Conservation (phyloP, 2,797 vertebrate genomes). For the Hyperoplus lanceolatus region DNA sequence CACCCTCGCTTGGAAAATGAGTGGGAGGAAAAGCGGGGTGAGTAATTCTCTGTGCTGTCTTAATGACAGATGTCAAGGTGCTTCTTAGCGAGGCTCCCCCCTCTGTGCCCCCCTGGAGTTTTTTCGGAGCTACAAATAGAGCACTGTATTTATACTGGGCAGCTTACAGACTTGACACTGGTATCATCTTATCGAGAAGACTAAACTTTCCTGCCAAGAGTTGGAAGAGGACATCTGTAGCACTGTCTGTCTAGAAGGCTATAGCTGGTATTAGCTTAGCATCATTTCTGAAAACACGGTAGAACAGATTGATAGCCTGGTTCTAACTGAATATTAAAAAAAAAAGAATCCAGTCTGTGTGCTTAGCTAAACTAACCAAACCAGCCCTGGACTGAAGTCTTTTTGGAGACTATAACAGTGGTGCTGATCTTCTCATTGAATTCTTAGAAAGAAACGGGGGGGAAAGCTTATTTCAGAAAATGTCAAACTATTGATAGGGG, state of each 20-base stretch:
- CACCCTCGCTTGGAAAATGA: neutral
- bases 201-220: neutral
- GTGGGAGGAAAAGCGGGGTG: neutral
- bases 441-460: neutral
- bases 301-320: neutral
- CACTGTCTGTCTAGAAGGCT: neutral
- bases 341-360: neutral
- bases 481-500: neutral
- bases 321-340: neutral
- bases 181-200: neutral
- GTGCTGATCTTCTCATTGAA: neutral
- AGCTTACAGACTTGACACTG: neutral
- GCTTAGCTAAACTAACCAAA: neutral
- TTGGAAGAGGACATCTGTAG: neutral
- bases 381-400: neutral
- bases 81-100: conserved; percentile 4
- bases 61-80: neutral
- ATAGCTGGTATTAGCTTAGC: conserved; percentile 5
- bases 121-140: neutral
- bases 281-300: neutral
- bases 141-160: neutral
- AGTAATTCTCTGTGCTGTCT: neutral
- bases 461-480: neutral
- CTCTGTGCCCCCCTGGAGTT: neutral
- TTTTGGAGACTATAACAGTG: neutral